These are phyloP conservation scores for Scaptomyza pallida DNA, from an alignment of 1,140 invertebrate genomes.

Conservation along the genomic window DNA sequence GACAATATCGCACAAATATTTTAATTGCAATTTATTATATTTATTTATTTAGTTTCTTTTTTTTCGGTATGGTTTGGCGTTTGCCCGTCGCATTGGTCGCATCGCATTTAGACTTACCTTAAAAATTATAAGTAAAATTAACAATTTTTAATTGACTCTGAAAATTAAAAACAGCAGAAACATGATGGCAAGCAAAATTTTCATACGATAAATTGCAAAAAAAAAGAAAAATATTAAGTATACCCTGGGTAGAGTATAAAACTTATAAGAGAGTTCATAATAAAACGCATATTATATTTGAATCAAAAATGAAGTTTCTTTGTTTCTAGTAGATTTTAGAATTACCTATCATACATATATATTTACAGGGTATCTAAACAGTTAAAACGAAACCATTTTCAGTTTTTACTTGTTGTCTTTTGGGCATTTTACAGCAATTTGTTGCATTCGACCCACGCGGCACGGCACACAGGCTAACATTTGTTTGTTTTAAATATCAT, in stretches of 20 bases:
- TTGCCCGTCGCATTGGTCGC: conserved; percentile 40
- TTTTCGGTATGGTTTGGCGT: conserved; percentile 14
- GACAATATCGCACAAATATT: conserved; percentile 75
- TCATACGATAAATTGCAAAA: conserved; percentile 56
- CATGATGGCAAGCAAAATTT: conserved; percentile 57
- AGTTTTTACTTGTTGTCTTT: conserved; percentile 32
- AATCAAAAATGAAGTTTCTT: too few relatives aligned
- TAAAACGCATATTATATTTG: neutral
- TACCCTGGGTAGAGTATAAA: conserved; percentile 14
- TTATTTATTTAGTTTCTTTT: conserved; percentile 15
- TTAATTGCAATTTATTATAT: conserved; percentile 70
- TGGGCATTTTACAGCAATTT: conserved; percentile 46
- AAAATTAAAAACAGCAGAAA: conserved; percentile 71
- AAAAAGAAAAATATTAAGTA: conserved; percentile 48
- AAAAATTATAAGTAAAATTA: conserved; percentile 80
- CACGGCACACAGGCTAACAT: neutral
- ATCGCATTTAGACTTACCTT: conserved; percentile 68
- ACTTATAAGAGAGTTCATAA: neutral
- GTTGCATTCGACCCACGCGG: conserved; percentile 44
- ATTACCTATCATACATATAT: neutral
- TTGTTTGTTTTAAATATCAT: neutral
- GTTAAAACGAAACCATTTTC: neutral
- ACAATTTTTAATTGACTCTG: conserved; percentile 82
- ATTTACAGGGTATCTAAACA: conserved; percentile 5
- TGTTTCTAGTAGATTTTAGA: too few relatives aligned